These are phyloP conservation scores for Clivina fossor DNA, from an alignment of 2,888 invertebrate species.

Conservation along the genomic window DNA sequence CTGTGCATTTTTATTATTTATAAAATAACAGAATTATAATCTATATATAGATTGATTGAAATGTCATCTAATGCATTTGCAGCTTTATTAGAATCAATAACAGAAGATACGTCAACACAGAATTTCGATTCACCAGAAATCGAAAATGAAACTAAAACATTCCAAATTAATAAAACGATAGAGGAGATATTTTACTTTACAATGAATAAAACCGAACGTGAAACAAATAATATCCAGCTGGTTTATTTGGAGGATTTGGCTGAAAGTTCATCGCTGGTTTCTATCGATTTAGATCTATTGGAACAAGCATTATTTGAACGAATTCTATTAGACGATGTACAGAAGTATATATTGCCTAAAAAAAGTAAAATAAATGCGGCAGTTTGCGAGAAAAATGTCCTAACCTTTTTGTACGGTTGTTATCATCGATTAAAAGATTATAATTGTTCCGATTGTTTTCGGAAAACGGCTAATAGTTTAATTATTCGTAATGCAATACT, in stretches of 20 bases:
- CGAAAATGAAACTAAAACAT: constrained; percentile 6
- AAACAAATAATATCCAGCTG: constrained; percentile 54
- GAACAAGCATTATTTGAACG: constrained; percentile 81
- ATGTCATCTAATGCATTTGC: constrained; percentile 43
- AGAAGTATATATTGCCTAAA: constrained; percentile 57
- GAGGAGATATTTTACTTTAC: constrained; percentile 76
- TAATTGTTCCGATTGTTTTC: constrained; percentile 41
- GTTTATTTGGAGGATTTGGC: constrained; percentile 69
- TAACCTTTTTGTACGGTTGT: constrained; percentile 72
- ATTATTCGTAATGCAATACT: constrained; percentile 76
- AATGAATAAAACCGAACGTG: constrained; percentile 58
- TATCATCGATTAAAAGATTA: constrained; percentile 60
- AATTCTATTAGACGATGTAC: constrained; percentile 62
- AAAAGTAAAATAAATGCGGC: constrained; percentile 53
- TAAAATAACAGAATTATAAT: too few species aligned
- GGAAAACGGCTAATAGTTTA: constrained; percentile 58
- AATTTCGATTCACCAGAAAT: too few species aligned
- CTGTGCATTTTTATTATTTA: too few species aligned
- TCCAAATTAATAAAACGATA: constrained; percentile 57
- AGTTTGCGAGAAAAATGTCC: constrained; percentile 63
- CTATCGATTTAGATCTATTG: constrained; percentile 64
- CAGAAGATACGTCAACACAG: constrained; percentile 33
- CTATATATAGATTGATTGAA: too few species aligned
- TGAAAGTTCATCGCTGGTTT: constrained; percentile 54
- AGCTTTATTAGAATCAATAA: constrained; percentile 37